These are phyloP conservation scores for Drosophila equinoxialis DNA, from an alignment of 1,140 invertebrate species.

Conservation along the genomic window DNA sequence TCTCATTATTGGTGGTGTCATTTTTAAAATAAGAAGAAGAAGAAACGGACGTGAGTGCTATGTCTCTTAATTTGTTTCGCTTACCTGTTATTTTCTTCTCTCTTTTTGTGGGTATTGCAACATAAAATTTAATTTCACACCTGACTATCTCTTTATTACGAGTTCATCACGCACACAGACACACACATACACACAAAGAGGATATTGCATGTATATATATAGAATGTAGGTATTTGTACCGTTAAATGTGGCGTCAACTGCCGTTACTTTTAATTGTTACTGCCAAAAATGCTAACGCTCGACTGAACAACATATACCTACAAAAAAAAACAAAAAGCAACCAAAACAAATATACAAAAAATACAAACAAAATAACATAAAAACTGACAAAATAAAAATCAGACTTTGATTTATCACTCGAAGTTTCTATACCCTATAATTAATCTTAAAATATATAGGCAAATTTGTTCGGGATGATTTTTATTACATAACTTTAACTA, in stretches of 20 bases:
- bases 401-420: not conserved
- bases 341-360: conserved; percentile 16
- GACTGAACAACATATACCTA: conserved; percentile 35
- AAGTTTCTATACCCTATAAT: not conserved
- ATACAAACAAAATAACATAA: conserved; percentile 12
- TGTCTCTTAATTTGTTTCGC: not conserved
- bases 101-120: conserved; percentile 23
- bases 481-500: too few species aligned
- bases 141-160: conserved; percentile 65
- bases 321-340: conserved; percentile 14
- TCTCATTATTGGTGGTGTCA: not conserved
- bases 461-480: too few species aligned
- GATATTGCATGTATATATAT: conserved; percentile 1
- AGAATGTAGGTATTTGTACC: conserved; percentile 35
- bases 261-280: conserved; percentile 75
- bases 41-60: conserved; percentile 20
- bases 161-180: conserved; percentile 37
- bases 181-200: conserved; percentile 14
- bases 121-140: conserved; percentile 73
- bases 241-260: conserved; percentile 56
- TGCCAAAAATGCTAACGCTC: conserved; percentile 52
- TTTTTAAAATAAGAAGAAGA: not conserved
- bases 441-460: too few species aligned
- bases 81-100: not conserved
- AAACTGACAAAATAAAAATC: conserved; percentile 5